phyloP scores from a whole-genome alignment of 1,140 invertebrate species.

The Hormaphis cornu region DNA sequence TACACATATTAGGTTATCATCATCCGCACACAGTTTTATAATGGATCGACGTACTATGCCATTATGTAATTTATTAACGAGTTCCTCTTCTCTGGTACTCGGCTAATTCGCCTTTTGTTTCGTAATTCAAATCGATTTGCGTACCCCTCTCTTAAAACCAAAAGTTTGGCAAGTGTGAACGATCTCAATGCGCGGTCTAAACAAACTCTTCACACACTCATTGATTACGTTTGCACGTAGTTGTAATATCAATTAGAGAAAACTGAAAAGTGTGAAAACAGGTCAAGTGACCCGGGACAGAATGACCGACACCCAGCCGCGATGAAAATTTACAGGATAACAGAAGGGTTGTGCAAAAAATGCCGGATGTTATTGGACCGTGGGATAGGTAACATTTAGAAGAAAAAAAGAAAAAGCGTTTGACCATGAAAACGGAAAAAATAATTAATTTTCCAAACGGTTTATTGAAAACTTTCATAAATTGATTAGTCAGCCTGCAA shows the following conservation, averaged over 20 bases:
- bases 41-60: background rate
- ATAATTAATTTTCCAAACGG: too few species aligned
- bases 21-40: too few species aligned
- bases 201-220: background rate
- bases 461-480: too few species aligned
- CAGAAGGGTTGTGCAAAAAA: too few species aligned
- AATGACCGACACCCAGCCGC: too few species aligned
- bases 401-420: too few species aligned
- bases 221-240: background rate
- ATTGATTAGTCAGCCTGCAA: too few species aligned
- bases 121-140: slow-evolving; percentile 17
- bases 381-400: too few species aligned
- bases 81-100: background rate
- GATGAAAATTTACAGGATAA: too few species aligned
- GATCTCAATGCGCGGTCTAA: background rate
- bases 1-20: too few species aligned
- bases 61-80: slow-evolving; percentile 21
- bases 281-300: background rate
- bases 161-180: slow-evolving; percentile 3
- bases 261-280: background rate
- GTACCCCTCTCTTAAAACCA: slow-evolving; percentile 1
- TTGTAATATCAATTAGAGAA: background rate
- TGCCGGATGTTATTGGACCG: too few species aligned
- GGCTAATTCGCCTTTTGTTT: slow-evolving; percentile 27
- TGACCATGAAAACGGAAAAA: too few species aligned